Percentiles rank a stretch among this genome's conserved stretches.
Conservation (phyloP, 2,888 invertebrate species). For the Drosophila tripunctata region DNA sequence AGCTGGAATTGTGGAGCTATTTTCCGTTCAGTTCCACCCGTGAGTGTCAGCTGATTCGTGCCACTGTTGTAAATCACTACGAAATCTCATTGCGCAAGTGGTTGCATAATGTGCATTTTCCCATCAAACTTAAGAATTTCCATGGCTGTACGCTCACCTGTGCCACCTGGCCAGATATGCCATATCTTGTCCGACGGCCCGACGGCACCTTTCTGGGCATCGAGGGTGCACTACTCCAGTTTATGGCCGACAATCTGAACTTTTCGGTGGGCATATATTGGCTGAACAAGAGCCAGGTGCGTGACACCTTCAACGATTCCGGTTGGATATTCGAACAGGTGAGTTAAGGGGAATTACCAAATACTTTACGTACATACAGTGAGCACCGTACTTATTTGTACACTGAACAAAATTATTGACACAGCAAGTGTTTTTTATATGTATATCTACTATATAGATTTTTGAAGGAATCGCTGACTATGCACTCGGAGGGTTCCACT, state of each 20-base stretch:
- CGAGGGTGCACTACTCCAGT: constrained; percentile 74
- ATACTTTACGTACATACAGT: too few relatives aligned
- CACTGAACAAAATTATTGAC: too few relatives aligned
- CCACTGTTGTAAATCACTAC: constrained; percentile 66
- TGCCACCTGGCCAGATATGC: constrained; percentile 77
- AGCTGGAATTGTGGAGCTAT: constrained; percentile 66
- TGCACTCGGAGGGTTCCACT: constrained; percentile 72
- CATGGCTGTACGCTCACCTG: constrained; percentile 73
- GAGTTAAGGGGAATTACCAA: too few relatives aligned
- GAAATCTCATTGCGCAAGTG: constrained; percentile 28
- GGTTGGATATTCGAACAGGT: constrained; percentile 69
- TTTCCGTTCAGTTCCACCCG: constrained; percentile 60
- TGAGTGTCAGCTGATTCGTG: constrained; percentile 52
- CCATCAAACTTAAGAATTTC: constrained; percentile 65
- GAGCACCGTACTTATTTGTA: too few relatives aligned
- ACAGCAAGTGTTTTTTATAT: too few relatives aligned
- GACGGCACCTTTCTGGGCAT: constrained; percentile 66
- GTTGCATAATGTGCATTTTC: constrained; percentile 48
- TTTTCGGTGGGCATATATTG: constrained; percentile 65
- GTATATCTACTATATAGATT: constrained; percentile 43
- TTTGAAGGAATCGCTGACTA: constrained; percentile 65
- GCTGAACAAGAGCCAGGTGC: constrained; percentile 59
- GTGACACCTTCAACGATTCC: constrained; percentile 58
- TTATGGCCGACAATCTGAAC: constrained; percentile 67
- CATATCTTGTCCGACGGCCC: constrained; percentile 60